Base-by-base conservation (phyloP, 1,140 invertebrate species). In the Pseudomyrmex flavicornis region DNA sequence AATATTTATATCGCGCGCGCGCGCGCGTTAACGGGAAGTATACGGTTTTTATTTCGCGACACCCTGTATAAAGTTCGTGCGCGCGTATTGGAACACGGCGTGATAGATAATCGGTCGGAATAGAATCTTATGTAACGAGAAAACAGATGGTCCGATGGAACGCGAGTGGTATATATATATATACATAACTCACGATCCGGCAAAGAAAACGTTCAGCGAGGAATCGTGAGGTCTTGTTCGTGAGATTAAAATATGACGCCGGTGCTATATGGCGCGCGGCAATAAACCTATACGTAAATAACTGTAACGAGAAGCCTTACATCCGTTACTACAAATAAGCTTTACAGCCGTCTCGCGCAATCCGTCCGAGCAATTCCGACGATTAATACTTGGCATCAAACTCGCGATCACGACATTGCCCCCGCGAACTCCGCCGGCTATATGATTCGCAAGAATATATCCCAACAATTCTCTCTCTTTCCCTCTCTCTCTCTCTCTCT, bases 311-410 rank as follows among this genome's bases (percentile, higher is more conserved):
- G 61, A 65, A 65, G 74, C 48, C 74, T 52, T 44, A 44, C 74
- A 50, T 76, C 61, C 68, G 76, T 48, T 75, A 59, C 44, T 44
- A 46, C 65, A 26, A 80, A 70, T 59, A 70, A 59, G 76, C 66
- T 61, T 80, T 80, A 80, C 35, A 17, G 66, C 54, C 76, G 15
- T n/a, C 26, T 12, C 65, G 65, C 66, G 54, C 66, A 58, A 70
- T 70, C 20, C 76, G 76, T 44, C 15, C 44, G 22, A 80, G 66
- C 76, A 59, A 72, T 80, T 72, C 44, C 22, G 54, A 59, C 76
- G 76, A 80, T 80, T 80, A 80, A 70, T 70, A 59, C 54, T 72
- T 72, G 76, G 66, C 76, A 72, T 72, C 54, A 70, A 70, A 80
- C 44, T 80, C 54, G 54, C 20, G 35, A 59, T 80, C 66, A 26